These are phyloP conservation scores for Buathra laborator DNA, from an alignment of 2,888 invertebrate species.

Conservation along the genomic window DNA sequence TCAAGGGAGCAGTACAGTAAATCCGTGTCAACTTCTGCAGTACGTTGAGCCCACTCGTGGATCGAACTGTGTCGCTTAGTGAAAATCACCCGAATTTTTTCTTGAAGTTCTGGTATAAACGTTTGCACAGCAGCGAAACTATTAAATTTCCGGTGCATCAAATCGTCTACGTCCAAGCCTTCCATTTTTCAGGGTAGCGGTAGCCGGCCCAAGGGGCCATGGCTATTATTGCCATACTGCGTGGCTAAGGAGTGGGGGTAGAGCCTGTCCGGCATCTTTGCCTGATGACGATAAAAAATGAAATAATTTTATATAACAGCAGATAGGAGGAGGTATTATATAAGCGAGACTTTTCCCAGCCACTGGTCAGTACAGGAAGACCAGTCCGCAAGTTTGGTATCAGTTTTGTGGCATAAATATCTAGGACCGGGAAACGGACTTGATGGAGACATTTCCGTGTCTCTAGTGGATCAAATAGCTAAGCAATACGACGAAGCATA, in stretches of 20 bases:
- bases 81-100: background rate
- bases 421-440: no score
- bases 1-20: background rate
- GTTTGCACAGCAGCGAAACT: background rate
- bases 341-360: no score
- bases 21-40: background rate
- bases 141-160: background rate
- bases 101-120: background rate
- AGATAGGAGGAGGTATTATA: no score
- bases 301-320: no score
- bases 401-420: no score
- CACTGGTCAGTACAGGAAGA: no score
- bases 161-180: background rate
- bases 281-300: no score
- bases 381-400: no score
- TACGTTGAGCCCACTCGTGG: background rate
- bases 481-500: no score
- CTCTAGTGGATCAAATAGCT: no score
- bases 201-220: background rate
- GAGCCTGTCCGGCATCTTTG: background rate
- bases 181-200: background rate
- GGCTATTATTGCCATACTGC: background rate
- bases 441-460: no score
- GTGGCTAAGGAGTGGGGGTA: background rate
- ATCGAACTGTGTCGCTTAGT: conserved; percentile 1